A percentile compares a stretch with the other conserved stretches of the same genome.
These are phyloP conservation scores for Lepidochrysops patricia DNA, from an alignment of 2,888 invertebrate species.

Conservation along the genomic window DNA sequence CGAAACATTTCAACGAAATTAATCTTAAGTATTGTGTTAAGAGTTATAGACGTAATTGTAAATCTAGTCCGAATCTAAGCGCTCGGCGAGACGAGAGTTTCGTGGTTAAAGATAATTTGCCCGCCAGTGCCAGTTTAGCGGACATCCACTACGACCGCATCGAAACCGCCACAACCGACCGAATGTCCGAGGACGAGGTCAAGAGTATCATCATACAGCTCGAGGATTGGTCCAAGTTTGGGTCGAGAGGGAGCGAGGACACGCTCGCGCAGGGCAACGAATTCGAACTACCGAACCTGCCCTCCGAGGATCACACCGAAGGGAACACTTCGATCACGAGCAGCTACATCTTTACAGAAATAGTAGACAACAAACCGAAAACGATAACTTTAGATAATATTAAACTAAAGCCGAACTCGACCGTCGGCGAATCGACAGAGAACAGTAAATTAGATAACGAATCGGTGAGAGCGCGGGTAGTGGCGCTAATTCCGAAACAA, in stretches of 20 bases:
- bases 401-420: slow-evolving; percentile 44
- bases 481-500: background rate
- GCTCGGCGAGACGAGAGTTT: slow-evolving; percentile 36
- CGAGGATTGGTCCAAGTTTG: slow-evolving; percentile 67
- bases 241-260: slow-evolving; percentile 63
- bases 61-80: slow-evolving; percentile 65
- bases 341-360: slow-evolving; percentile 67
- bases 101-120: slow-evolving; percentile 39
- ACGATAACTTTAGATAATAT: slow-evolving; percentile 64
- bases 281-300: slow-evolving; percentile 60
- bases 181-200: slow-evolving; percentile 61
- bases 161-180: slow-evolving; percentile 47
- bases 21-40: slow-evolving; percentile 58
- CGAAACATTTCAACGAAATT: slow-evolving; percentile 78
- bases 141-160: slow-evolving; percentile 58
- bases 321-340: slow-evolving; percentile 29
- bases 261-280: slow-evolving; percentile 64
- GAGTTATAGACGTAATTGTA: slow-evolving; percentile 58
- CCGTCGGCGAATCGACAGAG: slow-evolving; percentile 5
- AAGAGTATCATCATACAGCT: slow-evolving; percentile 63
- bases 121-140: slow-evolving; percentile 55
- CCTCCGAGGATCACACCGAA: slow-evolving; percentile 54
- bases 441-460: slow-evolving; percentile 19
- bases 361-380: slow-evolving; percentile 63
- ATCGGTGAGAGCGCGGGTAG: background rate